phyloP scores from a whole-genome alignment of 2,113 vertebrate genomes.

The Platichthys stellatus region DNA sequence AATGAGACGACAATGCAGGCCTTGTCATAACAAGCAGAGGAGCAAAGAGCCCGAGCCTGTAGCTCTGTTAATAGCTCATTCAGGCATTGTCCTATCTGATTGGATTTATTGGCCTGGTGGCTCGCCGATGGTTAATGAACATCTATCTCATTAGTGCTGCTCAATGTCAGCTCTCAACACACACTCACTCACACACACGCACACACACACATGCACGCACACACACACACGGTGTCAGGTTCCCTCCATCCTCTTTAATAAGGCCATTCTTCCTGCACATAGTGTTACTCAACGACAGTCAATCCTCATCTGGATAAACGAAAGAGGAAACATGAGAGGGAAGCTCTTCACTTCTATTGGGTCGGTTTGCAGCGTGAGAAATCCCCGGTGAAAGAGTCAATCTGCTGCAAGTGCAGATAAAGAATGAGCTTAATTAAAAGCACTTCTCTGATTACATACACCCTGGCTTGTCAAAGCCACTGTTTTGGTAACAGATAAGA shows the following conservation, averaged over 20 bases:
- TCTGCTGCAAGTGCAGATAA: slow-evolving; percentile 49
- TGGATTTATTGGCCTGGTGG: slow-evolving; percentile 77
- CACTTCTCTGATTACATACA: slow-evolving; percentile 48
- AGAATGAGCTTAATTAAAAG: slow-evolving; percentile 68
- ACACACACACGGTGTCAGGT: slow-evolving; percentile 33
- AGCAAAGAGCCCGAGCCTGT: slow-evolving; percentile 49
- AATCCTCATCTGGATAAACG: slow-evolving; percentile 71
- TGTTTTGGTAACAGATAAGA: slow-evolving; percentile 51
- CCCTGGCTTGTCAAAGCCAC: slow-evolving; percentile 32
- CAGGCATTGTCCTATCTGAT: slow-evolving; percentile 73
- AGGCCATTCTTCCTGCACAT: slow-evolving; percentile 65
- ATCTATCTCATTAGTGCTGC: slow-evolving; percentile 78
- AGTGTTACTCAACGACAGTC: slow-evolving; percentile 68
- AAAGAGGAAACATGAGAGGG: slow-evolving; percentile 59
- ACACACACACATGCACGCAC: slow-evolving; percentile 27
- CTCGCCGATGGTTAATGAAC: slow-evolving; percentile 77
- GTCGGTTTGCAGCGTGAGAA: slow-evolving; percentile 46
- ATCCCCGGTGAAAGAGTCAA: slow-evolving; percentile 52
- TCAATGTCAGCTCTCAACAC: slow-evolving; percentile 60
- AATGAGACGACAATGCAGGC: slow-evolving; percentile 65
- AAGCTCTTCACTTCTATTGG: slow-evolving; percentile 40
- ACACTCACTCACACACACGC: slow-evolving; percentile 32
- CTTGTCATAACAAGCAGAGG: slow-evolving; percentile 66
- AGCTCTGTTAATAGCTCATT: slow-evolving; percentile 76
- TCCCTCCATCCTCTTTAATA: slow-evolving; percentile 63